Evolutionary conservation across 1,140 invertebrate genomes (phyloP), one percentile per base, ranked within the genome.

Genomic region (Drosophila nasuta): DNA sequence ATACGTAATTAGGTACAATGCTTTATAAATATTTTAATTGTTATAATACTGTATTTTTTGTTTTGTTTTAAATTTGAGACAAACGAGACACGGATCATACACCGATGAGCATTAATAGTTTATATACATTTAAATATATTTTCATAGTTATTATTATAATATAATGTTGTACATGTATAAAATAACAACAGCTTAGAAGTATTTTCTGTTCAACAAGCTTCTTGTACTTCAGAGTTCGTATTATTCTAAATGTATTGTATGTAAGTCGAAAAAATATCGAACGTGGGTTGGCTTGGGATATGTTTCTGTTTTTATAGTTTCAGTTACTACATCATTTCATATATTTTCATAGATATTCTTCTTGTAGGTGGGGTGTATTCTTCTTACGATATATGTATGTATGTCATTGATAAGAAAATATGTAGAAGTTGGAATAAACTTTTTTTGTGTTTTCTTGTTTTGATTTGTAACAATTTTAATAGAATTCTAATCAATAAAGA

Each of bases 1-100:
- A 71, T 80, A 69, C 66, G 57, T 76, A 75, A 67, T 81, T 67
- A 88, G 83, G 83, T 88, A 88, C 83, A 88, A 81, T 88, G 82
- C 65, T 66, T 88, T 88, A 62, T 33, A 58, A 13, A 51, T 15
- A 15, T 54, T 54, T 33, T 13, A 4, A 15, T 66, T 63, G 45
- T 78, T 59, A 63, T 86, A 86, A 86, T 86, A 86, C 82, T 86
- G 78, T 57, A 25, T 25, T 25, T 25, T 0, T 38, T 38, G 2
- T 10, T 38, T 38, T 10, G 7, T 38, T 87, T 82, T 64, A 79
- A 60, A 71, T 80, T 67, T 67, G 69, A 83, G 71, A 75, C 69
- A 72, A 79, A 74, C 68, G 77, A 76, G 72, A 87, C 68, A 76
- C 71, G 64, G 75, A 82, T 60, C 51, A 13, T 8, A 35, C 30